Conservation (phyloP, 2,888 invertebrate species). For the Patella depressa region DNA sequence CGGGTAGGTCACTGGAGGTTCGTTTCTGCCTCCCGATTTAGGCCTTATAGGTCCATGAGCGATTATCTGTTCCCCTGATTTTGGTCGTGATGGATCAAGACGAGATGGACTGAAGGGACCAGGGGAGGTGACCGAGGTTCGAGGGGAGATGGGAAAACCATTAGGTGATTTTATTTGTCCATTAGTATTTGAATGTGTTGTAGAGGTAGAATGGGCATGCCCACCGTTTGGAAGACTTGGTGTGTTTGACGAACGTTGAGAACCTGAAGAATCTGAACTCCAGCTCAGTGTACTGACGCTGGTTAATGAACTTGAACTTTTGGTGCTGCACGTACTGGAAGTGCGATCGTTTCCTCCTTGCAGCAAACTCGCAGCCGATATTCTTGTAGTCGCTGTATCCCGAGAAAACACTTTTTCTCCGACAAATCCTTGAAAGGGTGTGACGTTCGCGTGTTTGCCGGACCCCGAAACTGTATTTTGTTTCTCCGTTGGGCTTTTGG, state of each 20-base stretch:
- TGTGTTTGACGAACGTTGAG: conserved; percentile 20
- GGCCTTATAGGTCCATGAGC: background rate
- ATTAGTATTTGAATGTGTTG: background rate
- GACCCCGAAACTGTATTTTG: conserved; percentile 32
- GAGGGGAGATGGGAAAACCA: conserved; percentile 7
- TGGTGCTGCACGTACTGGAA: conserved; percentile 50
- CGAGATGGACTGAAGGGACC: background rate
- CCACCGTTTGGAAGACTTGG: conserved; percentile 23
- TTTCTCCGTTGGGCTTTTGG: conserved; percentile 41
- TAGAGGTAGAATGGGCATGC: conserved; percentile 6
- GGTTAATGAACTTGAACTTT: conserved; percentile 59
- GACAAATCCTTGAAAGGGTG: conserved; percentile 33
- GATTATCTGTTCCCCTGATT: background rate
- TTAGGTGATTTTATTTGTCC: conserved; percentile 14
- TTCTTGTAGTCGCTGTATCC: conserved; percentile 64
- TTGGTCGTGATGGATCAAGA: conserved; percentile 15
- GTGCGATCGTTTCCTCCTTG: conserved; percentile 41
- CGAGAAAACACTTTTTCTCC: conserved; percentile 67
- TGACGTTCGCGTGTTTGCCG: background rate
- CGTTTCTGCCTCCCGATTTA: background rate
- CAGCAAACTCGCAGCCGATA: conserved; percentile 54
- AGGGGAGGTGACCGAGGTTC: background rate
- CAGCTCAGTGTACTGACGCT: conserved; percentile 57
- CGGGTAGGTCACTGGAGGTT: background rate
- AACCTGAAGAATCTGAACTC: conserved; percentile 45